Evolutionary conservation across 1,140 invertebrate genomes (phyloP), one percentile per base, ranked within the genome.

Genomic region (Muscidifurax raptorellus): DNA sequence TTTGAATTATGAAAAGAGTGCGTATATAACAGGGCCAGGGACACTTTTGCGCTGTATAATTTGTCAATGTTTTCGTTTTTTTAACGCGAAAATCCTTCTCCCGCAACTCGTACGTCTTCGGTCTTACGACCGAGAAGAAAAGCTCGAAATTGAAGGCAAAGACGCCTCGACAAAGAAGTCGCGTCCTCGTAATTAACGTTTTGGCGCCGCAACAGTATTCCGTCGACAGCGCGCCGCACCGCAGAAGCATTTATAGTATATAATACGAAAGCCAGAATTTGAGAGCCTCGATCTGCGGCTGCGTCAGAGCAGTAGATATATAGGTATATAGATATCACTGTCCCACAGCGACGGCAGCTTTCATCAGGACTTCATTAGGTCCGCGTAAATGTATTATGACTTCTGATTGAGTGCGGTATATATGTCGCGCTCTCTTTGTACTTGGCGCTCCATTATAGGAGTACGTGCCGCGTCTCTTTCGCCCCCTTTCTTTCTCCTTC

Each of bases 321-420:
- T 25, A 64, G n/a, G n/a, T 66, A 66, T 71, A 71, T 71, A 71
- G 32, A 13, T 36, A 67, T 77, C 82, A 81, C 44, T 79, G 88
- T 86, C 87, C 86, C 86, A 87, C 79, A 25, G 52, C 25, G 86
- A 88, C 59, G 66, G 84, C 6, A 25, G 87, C 90, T 90, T 90
- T 90, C 90, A 91, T 91, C 89, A 90, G 89, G 88, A 89, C 89
- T 90, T 91, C 89, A 89, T 91, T 90, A 89, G 87, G 87, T 85
- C 84, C 83, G 85, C 86, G 86, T 90, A 91, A 91, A 90, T 91
- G 89, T 90, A 91, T 91, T 91, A 91, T 91, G 91, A 90, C 90
- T 89, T 91, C 88, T 91, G 91, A 91, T 91, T 90, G 90, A 90
- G 89, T 88, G 85, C 86, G 88, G 87, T 88, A 87, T 86, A 86